Conservation (phyloP, 2,797 vertebrate species). For the Galagoides demidoff region DNA sequence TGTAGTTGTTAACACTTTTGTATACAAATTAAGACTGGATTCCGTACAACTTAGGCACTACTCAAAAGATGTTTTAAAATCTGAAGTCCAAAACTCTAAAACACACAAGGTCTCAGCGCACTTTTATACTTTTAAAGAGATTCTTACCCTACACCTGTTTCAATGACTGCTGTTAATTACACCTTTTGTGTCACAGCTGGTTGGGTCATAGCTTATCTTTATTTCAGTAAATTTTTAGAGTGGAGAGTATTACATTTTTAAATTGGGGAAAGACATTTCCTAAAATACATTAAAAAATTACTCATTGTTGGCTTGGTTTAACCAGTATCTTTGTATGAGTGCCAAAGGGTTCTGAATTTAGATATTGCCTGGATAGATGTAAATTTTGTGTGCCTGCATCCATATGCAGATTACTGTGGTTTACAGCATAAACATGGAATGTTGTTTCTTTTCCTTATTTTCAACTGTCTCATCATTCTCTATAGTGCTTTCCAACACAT, state of each 20-base stretch:
- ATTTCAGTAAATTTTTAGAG: conserved; percentile 52
- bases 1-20: conserved; percentile 60
- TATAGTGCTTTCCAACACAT: background rate
- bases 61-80: conserved; percentile 47
- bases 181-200: conserved; percentile 35
- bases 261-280: conserved; percentile 35
- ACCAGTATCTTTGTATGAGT: conserved; percentile 19
- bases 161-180: conserved; percentile 28
- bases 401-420: background rate
- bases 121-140: conserved; percentile 8
- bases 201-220: background rate
- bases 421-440: background rate
- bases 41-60: background rate
- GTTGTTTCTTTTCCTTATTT: background rate
- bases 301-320: conserved; percentile 31
- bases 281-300: conserved; percentile 25
- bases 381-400: background rate
- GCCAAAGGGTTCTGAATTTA: conserved; percentile 62
- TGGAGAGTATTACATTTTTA: conserved; percentile 6
- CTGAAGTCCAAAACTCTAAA: background rate
- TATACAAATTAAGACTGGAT: conserved; percentile 44
- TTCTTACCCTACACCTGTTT: background rate
- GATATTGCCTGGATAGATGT: conserved; percentile 27
- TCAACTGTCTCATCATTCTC: background rate
- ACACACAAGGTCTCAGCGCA: background rate